Base-by-base conservation (phyloP, 2,888 invertebrate genomes). In the Hydrotaea cyrtoneurina region DNA sequence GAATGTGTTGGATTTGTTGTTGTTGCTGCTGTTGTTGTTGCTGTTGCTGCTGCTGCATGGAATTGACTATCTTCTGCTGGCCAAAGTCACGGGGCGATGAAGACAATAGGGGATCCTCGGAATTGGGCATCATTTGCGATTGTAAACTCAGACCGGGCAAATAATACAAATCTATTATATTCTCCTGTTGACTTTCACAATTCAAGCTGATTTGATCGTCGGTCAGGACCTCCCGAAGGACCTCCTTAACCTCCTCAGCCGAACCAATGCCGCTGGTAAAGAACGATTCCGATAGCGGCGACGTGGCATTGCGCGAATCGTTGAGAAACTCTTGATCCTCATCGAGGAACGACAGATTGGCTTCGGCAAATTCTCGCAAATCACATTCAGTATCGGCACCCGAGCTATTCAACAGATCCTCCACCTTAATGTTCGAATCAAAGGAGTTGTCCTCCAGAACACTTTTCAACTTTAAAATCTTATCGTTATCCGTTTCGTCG, bases 51-150 rank as follows among this genome's bases (percentile, higher is more conserved):
- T 86, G 80, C n/a, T 86, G 86, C 71, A 87, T 69, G 15, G 81
- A 59, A 59, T 88, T 90, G 2, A 84, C 86, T 39, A 87, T 83
- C 36, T 86, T 77, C 39, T 89, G 89, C 62, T 91, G 91, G 0
- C 90, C 94, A 89, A 97, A 97, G 90, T 97, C 97, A 85, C 96
- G 95, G 0, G 97, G 96, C 87, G 95, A 96, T 82, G 97, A 97
- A 0, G 97, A 97, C 19, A 97, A 91, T 3, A 97, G 92, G 0
- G 97, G 97, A 91, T 97, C 97, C 89, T 97, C 97, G 0, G 97
- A 97, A 90, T 97, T 97, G 13, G 97, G 95, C 96, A 97, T 96
- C 94, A 97, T 97, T 89, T 96, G 96, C 4, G 95, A 96, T 86
- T 96, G 95, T 10, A 96, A 93, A 0, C 94, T 94, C n/a, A 92